Evolutionary conservation across 2,113 vertebrate genomes (phyloP).

Genomic region (Barbus barbus): DNA sequence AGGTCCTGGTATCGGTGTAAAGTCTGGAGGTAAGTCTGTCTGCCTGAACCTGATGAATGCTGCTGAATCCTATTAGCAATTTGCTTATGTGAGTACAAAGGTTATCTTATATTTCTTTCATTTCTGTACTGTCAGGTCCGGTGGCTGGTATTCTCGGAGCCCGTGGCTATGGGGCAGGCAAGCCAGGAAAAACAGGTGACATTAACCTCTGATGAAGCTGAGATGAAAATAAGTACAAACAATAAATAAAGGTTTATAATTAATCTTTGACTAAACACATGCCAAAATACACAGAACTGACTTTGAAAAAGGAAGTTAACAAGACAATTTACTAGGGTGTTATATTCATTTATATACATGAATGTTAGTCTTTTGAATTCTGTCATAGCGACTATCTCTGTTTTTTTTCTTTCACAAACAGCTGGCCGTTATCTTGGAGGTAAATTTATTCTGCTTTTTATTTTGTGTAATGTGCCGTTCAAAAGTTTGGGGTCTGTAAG

Average conservation of each 20-base stretch:
- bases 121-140: conserved; percentile 4
- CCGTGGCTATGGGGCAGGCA: conserved; percentile 63
- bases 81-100: not conserved
- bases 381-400: not conserved
- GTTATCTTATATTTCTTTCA: not conserved
- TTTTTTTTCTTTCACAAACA: conserved; percentile 11
- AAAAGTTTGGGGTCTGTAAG: not conserved
- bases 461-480: not conserved
- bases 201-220: not conserved
- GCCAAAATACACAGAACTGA: not conserved
- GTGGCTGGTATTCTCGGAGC: conserved; percentile 64
- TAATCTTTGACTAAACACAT: not conserved
- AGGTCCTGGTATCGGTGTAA: conserved; percentile 51
- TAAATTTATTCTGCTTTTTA: conserved; percentile 27
- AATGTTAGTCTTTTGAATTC: not conserved
- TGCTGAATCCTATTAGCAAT: not conserved
- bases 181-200: conserved; percentile 66
- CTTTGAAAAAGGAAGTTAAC: not conserved
- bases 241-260: not conserved
- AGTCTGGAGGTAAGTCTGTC: conserved; percentile 64
- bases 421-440: conserved; percentile 50
- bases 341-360: not conserved
- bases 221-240: not conserved
- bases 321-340: not conserved
- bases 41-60: not conserved